Percentiles rank a stretch among this genome's conserved stretches.
Conservation (phyloP, 2,888 invertebrate genomes). For the Trichacis sp. region DNA sequence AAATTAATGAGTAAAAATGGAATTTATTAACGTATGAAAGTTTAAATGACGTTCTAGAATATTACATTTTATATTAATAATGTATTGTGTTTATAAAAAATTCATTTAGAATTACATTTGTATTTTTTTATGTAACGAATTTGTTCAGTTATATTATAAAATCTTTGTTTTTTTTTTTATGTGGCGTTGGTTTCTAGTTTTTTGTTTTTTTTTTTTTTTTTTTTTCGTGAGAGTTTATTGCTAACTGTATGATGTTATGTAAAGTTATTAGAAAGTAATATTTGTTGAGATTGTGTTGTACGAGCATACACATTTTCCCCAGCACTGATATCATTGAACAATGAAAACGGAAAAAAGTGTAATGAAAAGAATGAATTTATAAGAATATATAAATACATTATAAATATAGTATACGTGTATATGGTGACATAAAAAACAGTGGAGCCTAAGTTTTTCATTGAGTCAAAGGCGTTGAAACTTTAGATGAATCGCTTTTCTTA, state of each 20-base stretch:
- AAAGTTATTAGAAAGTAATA: slow-evolving; percentile 21
- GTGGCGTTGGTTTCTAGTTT: not conserved
- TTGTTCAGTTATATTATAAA: not conserved
- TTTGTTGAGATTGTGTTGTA: not conserved
- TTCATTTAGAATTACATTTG: no score
- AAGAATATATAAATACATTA: slow-evolving; percentile 48
- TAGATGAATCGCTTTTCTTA: slow-evolving; percentile 30
- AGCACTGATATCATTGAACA: slow-evolving; percentile 17
- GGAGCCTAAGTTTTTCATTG: slow-evolving; percentile 17
- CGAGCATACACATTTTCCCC: not conserved
- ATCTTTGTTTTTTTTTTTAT: not conserved
- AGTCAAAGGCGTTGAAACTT: slow-evolving; percentile 24
- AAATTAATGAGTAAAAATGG: no score
- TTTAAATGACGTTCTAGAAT: no score
- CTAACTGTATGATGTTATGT: slow-evolving; percentile 30
- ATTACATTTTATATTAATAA: no score
- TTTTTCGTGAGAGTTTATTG: slow-evolving; percentile 15
- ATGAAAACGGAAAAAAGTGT: slow-evolving; percentile 28
- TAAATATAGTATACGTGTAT: slow-evolving; percentile 41
- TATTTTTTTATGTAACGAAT: not conserved
- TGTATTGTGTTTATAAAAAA: no score
- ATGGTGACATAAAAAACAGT: slow-evolving; percentile 25
- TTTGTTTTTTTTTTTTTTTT: not conserved
- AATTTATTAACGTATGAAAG: no score
- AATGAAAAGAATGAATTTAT: slow-evolving; percentile 51